A percentile compares a stretch with the other conserved stretches of the same genome.
Conservation (phyloP, 2,888 invertebrate species). For the Heliconius hortense region DNA sequence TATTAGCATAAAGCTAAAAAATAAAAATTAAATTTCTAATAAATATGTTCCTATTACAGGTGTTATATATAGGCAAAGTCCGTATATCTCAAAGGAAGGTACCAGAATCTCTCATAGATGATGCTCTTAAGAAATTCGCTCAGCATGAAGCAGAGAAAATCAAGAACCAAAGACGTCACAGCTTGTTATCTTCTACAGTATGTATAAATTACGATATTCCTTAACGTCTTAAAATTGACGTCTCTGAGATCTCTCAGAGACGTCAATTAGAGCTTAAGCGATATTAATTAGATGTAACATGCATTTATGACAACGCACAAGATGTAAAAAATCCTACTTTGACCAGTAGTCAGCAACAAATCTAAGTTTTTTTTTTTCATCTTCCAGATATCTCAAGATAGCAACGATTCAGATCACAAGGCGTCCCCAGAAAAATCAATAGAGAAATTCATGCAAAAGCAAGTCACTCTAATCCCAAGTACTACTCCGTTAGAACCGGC, state of each 20-base stretch:
- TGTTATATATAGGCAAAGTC: conserved; percentile 95
- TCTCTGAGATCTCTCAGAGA: no score
- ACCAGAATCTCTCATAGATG: conserved; percentile 94
- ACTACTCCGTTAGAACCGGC: conserved; percentile 70
- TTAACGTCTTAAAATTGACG: background rate
- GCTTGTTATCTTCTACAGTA: conserved; percentile 71
- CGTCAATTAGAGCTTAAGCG: no score
- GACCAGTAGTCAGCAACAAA: background rate
- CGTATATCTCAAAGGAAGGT: conserved; percentile 93
- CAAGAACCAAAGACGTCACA: conserved; percentile 65
- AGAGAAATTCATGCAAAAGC: conserved; percentile 43
- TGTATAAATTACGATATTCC: conserved; percentile 37
- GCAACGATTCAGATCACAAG: conserved; percentile 60
- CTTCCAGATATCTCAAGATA: conserved; percentile 70
- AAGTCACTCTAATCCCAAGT: conserved; percentile 52
- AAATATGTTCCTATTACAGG: conserved; percentile 76
- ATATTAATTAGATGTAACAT: no score
- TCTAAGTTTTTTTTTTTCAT: background rate
- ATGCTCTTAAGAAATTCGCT: conserved; percentile 92
- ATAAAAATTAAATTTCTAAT: background rate
- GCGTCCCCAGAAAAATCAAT: conserved; percentile 53
- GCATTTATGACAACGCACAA: no score
- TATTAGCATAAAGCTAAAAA: background rate
- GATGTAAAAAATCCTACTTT: background rate
- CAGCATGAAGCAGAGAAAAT: conserved; percentile 88